A percentile compares a stretch with the other conserved stretches of the same genome.
Conservation (phyloP, 1,140 invertebrate species). For the Rhagoletis zephyria region DNA sequence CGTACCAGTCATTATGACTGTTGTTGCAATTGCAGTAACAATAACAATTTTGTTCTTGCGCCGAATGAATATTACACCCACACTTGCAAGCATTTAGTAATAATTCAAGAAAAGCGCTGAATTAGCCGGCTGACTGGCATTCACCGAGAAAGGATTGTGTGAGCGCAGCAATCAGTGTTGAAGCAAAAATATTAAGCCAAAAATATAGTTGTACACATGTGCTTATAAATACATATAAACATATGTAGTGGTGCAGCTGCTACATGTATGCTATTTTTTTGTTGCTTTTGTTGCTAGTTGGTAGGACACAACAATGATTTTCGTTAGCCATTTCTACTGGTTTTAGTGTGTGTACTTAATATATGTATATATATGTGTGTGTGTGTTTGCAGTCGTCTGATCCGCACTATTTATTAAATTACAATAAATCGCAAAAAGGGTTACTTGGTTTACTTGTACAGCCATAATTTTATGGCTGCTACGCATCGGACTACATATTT, state of each 20-base stretch:
- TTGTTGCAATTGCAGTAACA: neutral
- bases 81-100: neutral
- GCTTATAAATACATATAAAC: neutral
- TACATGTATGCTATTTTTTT: neutral
- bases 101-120: conserved; percentile 52
- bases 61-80: neutral
- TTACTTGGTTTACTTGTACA: conserved; percentile 28
- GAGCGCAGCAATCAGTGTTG: neutral
- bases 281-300: conserved; percentile 8
- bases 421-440: conserved; percentile 52
- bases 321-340: neutral
- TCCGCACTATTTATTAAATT: conserved; percentile 52
- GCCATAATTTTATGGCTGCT: conserved; percentile 47
- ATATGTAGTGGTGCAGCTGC: neutral
- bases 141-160: neutral
- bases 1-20: neutral
- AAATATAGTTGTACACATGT: neutral
- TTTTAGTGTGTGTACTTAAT: too few relatives aligned
- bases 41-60: too few relatives aligned
- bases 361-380: neutral
- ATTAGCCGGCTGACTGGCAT: conserved; percentile 23
- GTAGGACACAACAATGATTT: conserved; percentile 2
- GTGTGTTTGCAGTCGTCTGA: conserved; percentile 4
- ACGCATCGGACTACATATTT: neutral
- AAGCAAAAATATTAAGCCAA: neutral